phyloP scores from a whole-genome alignment of 1,140 invertebrate species.

The Ips typographus region DNA sequence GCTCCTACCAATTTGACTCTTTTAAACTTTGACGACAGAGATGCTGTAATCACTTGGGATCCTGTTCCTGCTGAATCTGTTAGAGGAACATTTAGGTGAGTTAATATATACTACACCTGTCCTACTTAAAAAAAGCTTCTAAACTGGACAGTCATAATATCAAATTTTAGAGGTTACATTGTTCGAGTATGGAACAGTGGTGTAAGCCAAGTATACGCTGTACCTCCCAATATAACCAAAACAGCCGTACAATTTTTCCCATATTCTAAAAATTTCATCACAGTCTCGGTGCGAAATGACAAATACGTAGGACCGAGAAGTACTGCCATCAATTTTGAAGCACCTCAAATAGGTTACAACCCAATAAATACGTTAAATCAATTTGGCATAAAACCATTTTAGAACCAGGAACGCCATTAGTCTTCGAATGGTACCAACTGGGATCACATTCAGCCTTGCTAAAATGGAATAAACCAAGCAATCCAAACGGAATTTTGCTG shows the following conservation, averaged over 20 bases:
- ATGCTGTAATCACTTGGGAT: slow-evolving; percentile 80
- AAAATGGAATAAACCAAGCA: slow-evolving; percentile 88
- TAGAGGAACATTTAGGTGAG: slow-evolving; percentile 88
- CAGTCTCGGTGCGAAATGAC: slow-evolving; percentile 88
- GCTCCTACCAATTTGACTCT: slow-evolving; percentile 84
- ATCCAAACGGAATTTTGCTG: slow-evolving; percentile 89
- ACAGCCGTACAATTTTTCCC: slow-evolving; percentile 83
- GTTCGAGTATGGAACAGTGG: slow-evolving; percentile 91
- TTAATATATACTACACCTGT: slow-evolving; percentile 56
- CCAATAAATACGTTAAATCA: background rate
- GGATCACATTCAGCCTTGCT: slow-evolving; percentile 86
- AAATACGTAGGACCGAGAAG: slow-evolving; percentile 88
- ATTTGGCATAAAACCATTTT: slow-evolving; percentile 46
- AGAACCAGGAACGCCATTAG: slow-evolving; percentile 81
- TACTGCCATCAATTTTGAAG: slow-evolving; percentile 80
- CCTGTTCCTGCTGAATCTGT: slow-evolving; percentile 74
- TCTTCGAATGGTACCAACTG: slow-evolving; percentile 78
- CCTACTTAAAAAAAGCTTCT: background rate
- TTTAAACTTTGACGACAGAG: slow-evolving; percentile 69
- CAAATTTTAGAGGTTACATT: slow-evolving; percentile 80
- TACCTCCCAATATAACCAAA: slow-evolving; percentile 66
- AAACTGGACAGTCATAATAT: background rate
- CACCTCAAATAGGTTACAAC: slow-evolving; percentile 74
- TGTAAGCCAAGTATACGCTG: slow-evolving; percentile 56
- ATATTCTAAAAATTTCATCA: slow-evolving; percentile 84